Conservation (phyloP, 2,888 invertebrate genomes). For the Lithophane leautieri region DNA sequence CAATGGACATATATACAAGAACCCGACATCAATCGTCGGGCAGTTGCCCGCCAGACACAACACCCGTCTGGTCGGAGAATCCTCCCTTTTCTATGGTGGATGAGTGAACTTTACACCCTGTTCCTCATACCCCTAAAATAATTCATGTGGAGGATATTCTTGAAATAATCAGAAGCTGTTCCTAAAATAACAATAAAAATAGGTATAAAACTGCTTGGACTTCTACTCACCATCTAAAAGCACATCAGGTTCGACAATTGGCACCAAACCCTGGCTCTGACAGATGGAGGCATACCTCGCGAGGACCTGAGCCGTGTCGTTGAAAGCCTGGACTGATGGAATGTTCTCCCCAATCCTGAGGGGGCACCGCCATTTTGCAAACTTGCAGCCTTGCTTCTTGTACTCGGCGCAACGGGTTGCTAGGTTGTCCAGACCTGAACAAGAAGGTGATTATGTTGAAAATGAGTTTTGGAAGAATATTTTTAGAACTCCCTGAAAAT, state of each 20-base stretch:
- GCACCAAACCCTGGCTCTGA: slow-evolving; percentile 97
- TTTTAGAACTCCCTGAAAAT: not conserved
- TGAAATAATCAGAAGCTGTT: not conserved
- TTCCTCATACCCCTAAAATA: too few species aligned
- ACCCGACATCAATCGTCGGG: too few species aligned
- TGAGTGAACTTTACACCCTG: too few species aligned
- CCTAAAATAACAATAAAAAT: too few species aligned
- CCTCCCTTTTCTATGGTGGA: too few species aligned
- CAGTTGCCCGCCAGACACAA: too few species aligned
- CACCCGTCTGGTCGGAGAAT: too few species aligned
- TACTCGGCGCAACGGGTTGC: slow-evolving; percentile 97
- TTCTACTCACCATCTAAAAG: slow-evolving; percentile 94
- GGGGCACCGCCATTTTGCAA: slow-evolving; percentile 99
- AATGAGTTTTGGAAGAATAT: not conserved
- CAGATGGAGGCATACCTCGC: slow-evolving; percentile 98
- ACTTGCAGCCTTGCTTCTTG: slow-evolving; percentile 98
- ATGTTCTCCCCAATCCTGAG: slow-evolving; percentile 96
- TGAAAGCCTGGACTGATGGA: slow-evolving; percentile 95
- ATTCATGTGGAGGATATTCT: not conserved
- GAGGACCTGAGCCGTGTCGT: slow-evolving; percentile 98
- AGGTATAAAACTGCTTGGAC: not conserved
- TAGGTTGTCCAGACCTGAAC: slow-evolving; percentile 95
- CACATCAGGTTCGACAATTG: slow-evolving; percentile 99
- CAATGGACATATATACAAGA: too few species aligned
- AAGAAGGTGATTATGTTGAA: not conserved